Evolutionary conservation across 2,888 invertebrate species (phyloP).

Genomic region (Eurytoma californica): DNA sequence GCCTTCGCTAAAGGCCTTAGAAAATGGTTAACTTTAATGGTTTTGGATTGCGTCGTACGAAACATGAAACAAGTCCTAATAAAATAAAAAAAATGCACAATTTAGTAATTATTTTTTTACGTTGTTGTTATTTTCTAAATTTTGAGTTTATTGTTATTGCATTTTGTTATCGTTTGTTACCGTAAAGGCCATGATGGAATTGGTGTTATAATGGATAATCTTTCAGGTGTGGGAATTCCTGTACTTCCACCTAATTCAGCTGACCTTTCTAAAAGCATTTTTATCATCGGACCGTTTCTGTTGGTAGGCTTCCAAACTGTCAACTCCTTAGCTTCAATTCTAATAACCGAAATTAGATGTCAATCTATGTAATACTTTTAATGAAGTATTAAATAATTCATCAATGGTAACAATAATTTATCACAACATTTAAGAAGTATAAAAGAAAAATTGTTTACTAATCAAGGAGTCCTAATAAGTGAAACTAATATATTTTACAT

Average conservation of each 20-base stretch:
- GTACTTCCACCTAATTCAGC: constrained; percentile 60
- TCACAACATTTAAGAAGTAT: too few species aligned
- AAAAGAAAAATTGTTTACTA: not conserved
- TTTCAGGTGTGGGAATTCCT: constrained; percentile 54
- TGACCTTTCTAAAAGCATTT: constrained; percentile 43
- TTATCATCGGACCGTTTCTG: constrained; percentile 58
- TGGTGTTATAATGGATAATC: constrained; percentile 41
- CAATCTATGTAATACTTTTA: not conserved
- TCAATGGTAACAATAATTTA: too few species aligned
- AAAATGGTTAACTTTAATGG: constrained; percentile 60
- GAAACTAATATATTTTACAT: too few species aligned
- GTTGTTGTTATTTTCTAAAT: too few species aligned
- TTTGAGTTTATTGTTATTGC: not conserved
- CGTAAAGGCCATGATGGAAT: constrained; percentile 59
- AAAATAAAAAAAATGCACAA: not conserved
- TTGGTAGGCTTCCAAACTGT: constrained; percentile 57
- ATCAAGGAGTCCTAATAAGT: not conserved
- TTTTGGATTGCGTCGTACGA: constrained; percentile 60
- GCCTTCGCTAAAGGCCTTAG: constrained; percentile 61
- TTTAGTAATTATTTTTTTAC: not conserved
- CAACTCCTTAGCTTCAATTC: constrained; percentile 57
- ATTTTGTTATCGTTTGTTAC: constrained; percentile 44
- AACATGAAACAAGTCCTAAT: constrained; percentile 66
- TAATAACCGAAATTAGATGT: constrained; percentile 25
- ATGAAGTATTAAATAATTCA: too few species aligned